Evolutionary conservation across 2,797 vertebrate genomes (phyloP).

Genomic region (Antrozous pallidus): DNA sequence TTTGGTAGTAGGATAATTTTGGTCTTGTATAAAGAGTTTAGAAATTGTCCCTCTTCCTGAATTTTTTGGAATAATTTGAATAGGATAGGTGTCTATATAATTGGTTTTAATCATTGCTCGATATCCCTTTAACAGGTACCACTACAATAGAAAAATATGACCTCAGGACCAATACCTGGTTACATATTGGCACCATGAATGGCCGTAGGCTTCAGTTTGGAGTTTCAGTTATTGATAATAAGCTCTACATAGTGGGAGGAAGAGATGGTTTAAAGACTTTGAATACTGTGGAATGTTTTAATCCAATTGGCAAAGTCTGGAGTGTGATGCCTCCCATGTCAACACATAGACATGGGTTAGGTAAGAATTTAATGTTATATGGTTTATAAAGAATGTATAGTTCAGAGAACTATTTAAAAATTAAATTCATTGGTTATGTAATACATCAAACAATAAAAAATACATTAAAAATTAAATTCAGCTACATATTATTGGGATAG

Average conservation of each 20-base stretch:
- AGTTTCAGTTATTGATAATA: conserved; percentile 96
- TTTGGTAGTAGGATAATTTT: neutral
- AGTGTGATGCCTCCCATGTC: conserved; percentile 99
- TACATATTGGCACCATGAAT: conserved; percentile 94
- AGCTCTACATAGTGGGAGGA: conserved; percentile 95
- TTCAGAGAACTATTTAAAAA: neutral
- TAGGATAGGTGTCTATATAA: neutral
- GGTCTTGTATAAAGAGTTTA: neutral
- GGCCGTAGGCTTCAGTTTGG: conserved; percentile 95
- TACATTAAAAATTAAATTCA: neutral
- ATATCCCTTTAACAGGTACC: conserved; percentile 84
- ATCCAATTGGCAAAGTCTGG: conserved; percentile 93
- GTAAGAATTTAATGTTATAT: conserved; percentile 77
- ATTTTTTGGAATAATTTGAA: neutral
- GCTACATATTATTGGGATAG: neutral
- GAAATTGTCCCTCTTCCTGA: neutral
- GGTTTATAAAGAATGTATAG: neutral
- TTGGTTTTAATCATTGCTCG: neutral
- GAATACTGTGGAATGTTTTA: conserved; percentile 97
- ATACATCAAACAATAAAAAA: too few relatives aligned
- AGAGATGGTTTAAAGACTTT: conserved; percentile 97
- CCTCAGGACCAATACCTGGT: conserved; percentile 95
- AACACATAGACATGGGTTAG: conserved; percentile 96
- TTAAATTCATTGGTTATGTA: too few relatives aligned
- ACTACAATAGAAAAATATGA: conserved; percentile 97